Base-by-base conservation (phyloP, 2,888 invertebrate species). In the Sialis fuliginosa region DNA sequence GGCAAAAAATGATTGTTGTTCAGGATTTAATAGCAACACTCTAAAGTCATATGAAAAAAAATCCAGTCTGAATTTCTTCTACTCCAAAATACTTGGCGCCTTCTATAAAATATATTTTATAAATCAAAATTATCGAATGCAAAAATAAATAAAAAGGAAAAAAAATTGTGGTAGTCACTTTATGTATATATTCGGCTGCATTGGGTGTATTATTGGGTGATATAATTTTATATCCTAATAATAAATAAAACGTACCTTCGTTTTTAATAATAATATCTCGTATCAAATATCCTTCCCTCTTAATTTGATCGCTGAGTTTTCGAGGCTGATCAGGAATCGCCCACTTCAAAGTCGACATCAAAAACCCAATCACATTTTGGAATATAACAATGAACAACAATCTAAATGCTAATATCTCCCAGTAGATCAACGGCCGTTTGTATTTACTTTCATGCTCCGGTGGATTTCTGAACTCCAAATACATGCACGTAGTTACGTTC, bases 351-450 rank as follows among this genome's bases (percentile, higher is more conserved):
- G 75, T 62, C 54, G 79, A 78, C 52, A 84, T 81, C 44, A 83
- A 65, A 48, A 83, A 65, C 39, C 79, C 73, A 33, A 88, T 83
- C 9, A 85, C 62, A 62, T 88, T 87, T 77, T 87, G 82, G 65
- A 82, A 86, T 1, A 82, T 69, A 4, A 85, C 78, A 37, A 87
- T 75, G 61, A 87, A 87, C 2, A 79, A 79, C 46, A 87, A 64
- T 49, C 83, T 66, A 57, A 79, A 79, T 6, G 80, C 80, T 51
- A 84, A 62, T 43, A 85, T 72, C 57, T 79, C 78, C 84, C 84
- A 87, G 62, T 79, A 84, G 45, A 77, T 71, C 48, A 74, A 62
- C 1, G 81, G 79, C 44, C 77, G 63, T 54, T 77, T 73, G 56
- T 80, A 80, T 43, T 68, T 68, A 6, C 63, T 50, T 1, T 57